These are phyloP conservation scores for Scopus umbretta DNA, from an alignment of 2,113 vertebrate genomes.

Conservation along the genomic window DNA sequence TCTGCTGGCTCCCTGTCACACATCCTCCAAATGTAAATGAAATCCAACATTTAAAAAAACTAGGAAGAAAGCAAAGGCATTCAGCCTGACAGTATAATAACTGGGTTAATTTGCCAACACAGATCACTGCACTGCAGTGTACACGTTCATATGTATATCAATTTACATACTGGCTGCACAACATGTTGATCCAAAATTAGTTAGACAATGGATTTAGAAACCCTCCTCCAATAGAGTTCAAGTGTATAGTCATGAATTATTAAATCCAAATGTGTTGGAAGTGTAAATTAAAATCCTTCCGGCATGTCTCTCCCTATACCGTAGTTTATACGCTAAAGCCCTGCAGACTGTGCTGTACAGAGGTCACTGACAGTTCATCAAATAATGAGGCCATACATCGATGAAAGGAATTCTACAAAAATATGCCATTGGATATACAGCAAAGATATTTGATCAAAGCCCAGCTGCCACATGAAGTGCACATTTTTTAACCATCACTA, in stretches of 20 bases:
- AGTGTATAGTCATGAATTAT: constrained; percentile 14
- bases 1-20: background rate
- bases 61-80: background rate
- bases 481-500: background rate
- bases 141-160: background rate
- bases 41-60: background rate
- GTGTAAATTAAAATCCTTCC: constrained; percentile 32
- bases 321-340: background rate
- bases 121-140: background rate
- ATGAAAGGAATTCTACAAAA: constrained; percentile 29
- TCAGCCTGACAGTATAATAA: background rate
- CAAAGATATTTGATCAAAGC: constrained; percentile 38
- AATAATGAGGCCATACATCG: background rate
- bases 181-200: constrained; percentile 5
- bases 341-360: background rate
- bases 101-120: background rate
- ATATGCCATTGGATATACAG: background rate
- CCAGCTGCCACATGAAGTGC: background rate
- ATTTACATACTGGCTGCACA: background rate
- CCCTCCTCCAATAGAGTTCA: background rate
- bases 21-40: background rate
- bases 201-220: background rate
- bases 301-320: background rate
- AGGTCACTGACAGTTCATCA: constrained; percentile 39
- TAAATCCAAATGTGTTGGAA: constrained; percentile 34